A percentile compares a stretch with the other conserved stretches of the same genome.
Evolutionary conservation across 2,113 vertebrate species (phyloP).

Genomic region (Peromyscus polionotus): DNA sequence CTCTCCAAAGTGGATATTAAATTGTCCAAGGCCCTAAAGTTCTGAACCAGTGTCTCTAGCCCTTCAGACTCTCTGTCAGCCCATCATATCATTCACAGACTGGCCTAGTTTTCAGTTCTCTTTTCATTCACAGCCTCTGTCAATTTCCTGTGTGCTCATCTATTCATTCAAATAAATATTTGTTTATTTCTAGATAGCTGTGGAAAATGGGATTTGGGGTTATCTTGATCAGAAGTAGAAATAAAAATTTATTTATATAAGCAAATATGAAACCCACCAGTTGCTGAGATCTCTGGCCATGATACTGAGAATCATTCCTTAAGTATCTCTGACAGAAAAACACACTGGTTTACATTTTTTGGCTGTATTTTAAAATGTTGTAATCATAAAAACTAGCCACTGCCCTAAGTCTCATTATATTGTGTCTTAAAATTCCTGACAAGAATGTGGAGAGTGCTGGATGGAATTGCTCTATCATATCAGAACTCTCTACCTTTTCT

Average conservation of each 20-base stretch:
- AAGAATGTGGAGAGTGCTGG: not conserved
- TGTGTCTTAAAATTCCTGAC: slow-evolving; percentile 30
- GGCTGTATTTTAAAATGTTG: slow-evolving; percentile 44
- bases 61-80: not conserved
- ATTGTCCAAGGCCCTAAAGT: not conserved
- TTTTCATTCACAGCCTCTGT: slow-evolving; percentile 66
- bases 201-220: slow-evolving; percentile 72
- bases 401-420: slow-evolving; percentile 9
- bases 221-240: slow-evolving; percentile 78
- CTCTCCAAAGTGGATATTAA: not conserved
- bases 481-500: not conserved
- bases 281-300: slow-evolving; percentile 73
- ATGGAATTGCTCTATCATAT: not conserved
- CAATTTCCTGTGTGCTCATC: slow-evolving; percentile 73
- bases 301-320: slow-evolving; percentile 70
- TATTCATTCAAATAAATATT: slow-evolving; percentile 80
- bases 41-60: not conserved
- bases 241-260: slow-evolving; percentile 76
- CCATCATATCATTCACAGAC: slow-evolving; percentile 18
- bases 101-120: slow-evolving; percentile 24
- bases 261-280: slow-evolving; percentile 77
- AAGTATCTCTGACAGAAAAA: slow-evolving; percentile 64
- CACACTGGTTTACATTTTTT: slow-evolving; percentile 55
- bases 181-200: slow-evolving; percentile 78
- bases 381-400: slow-evolving; percentile 30